Evolutionary conservation across 2,888 invertebrate species (phyloP).

Genomic region (Cyaniris semiargus): DNA sequence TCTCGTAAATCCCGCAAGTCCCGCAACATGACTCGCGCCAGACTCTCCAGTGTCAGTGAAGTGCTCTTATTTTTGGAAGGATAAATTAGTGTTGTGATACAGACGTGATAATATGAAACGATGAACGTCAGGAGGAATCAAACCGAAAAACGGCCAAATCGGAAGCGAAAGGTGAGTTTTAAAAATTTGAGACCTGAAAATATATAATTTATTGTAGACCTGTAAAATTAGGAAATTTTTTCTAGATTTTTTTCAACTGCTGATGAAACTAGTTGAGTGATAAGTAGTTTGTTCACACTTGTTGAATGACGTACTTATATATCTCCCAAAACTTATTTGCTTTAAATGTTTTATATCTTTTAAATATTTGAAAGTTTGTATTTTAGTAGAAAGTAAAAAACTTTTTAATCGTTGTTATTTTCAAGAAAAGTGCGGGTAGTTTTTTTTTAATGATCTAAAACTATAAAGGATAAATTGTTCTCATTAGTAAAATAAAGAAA

Average conservation of each 20-base stretch:
- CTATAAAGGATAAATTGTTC: neutral
- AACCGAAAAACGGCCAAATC: conserved; percentile 9
- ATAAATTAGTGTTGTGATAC: conserved; percentile 26
- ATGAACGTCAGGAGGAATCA: conserved; percentile 21
- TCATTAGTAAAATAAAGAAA: neutral
- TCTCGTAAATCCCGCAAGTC: conserved; percentile 21
- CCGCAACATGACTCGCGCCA: conserved; percentile 32
- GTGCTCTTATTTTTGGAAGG: conserved; percentile 35
- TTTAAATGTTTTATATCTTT: neutral
- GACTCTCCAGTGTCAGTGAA: conserved; percentile 38
- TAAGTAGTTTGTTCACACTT: neutral
- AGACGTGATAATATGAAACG: conserved; percentile 30
- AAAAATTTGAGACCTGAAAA: neutral
- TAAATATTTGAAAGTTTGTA: neutral
- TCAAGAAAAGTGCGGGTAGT: neutral
- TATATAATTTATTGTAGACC: neutral
- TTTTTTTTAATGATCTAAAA: neutral
- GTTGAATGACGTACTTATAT: neutral
- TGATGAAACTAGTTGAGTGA: too few relatives aligned
- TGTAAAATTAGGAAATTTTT: neutral
- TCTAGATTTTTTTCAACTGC: too few relatives aligned
- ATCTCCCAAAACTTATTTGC: neutral
- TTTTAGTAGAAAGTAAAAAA: neutral
- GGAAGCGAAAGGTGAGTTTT: conserved; percentile 21
- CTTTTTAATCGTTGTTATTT: neutral